A percentile compares a stretch with the other conserved stretches of the same genome.
These are phyloP conservation scores for Malurus alboscapulatus DNA, from an alignment of 2,113 vertebrate genomes.

Conservation along the genomic window DNA sequence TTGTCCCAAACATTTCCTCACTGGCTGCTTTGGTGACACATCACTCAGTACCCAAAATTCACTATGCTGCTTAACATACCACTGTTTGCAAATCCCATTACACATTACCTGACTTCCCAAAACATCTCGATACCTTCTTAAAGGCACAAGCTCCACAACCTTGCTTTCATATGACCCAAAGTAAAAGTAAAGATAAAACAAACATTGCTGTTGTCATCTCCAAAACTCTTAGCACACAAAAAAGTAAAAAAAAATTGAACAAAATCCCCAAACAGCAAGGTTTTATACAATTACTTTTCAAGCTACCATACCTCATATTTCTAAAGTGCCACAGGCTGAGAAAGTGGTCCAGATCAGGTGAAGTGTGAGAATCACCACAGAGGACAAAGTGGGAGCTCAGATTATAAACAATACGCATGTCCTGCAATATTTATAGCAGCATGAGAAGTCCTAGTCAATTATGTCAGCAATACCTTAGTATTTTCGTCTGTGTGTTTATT, in stretches of 20 bases:
- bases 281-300: background rate
- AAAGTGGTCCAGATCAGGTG: background rate
- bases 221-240: background rate
- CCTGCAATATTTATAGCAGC: background rate
- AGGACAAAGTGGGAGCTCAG: background rate
- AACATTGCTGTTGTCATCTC: background rate
- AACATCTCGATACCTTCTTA: background rate
- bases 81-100: background rate
- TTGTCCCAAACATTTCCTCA: background rate
- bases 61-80: background rate
- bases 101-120: too few species aligned
- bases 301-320: background rate
- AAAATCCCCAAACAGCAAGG: background rate
- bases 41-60: background rate
- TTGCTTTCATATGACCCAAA: background rate
- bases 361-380: background rate
- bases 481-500: background rate
- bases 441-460: background rate
- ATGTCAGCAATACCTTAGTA: background rate
- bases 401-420: background rate
- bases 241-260: background rate
- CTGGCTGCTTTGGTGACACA: background rate
- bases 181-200: background rate
- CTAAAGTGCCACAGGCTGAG: fast-evolving
- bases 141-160: background rate